Evolutionary conservation across 1,140 invertebrate species (phyloP).

Genomic region (Bombus soroeensis): DNA sequence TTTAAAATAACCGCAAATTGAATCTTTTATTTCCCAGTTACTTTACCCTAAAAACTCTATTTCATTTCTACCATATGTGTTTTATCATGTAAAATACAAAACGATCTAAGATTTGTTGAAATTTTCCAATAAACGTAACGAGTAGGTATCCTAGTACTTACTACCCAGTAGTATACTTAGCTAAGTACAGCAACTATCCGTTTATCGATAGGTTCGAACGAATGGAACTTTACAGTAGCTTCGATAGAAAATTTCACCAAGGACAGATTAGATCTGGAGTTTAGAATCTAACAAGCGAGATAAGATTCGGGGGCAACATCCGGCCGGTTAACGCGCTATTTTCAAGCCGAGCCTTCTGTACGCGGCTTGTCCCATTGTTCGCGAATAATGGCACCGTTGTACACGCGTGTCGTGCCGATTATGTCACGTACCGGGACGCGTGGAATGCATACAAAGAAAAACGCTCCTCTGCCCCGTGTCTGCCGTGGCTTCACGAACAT

Average conservation of each 20-base stretch:
- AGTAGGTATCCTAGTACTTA: too few species aligned
- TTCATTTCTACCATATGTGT: too few species aligned
- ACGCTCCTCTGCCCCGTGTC: not conserved
- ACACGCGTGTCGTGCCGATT: constrained; percentile 63
- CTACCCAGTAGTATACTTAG: too few species aligned
- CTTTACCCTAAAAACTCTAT: too few species aligned
- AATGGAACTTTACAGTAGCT: not conserved
- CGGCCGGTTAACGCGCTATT: constrained; percentile 38
- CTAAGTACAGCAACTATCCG: too few species aligned
- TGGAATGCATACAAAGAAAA: constrained; percentile 67
- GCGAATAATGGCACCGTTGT: constrained; percentile 61
- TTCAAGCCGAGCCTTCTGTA: constrained; percentile 41
- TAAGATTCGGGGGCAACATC: constrained; percentile 41
- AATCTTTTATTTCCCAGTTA: too few species aligned
- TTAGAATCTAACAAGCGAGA: not conserved
- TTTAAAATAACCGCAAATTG: too few species aligned
- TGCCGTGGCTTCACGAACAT: not conserved
- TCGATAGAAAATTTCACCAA: not conserved
- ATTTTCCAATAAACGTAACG: too few species aligned
- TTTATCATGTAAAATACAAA: too few species aligned
- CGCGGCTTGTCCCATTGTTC: constrained; percentile 58
- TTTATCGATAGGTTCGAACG: too few species aligned
- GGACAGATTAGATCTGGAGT: not conserved
- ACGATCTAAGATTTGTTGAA: too few species aligned
- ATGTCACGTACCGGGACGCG: constrained; percentile 63